A percentile compares a stretch with the other conserved stretches of the same genome.
Conservation (phyloP, 2,888 invertebrate species). For the Folsomia candida region DNA sequence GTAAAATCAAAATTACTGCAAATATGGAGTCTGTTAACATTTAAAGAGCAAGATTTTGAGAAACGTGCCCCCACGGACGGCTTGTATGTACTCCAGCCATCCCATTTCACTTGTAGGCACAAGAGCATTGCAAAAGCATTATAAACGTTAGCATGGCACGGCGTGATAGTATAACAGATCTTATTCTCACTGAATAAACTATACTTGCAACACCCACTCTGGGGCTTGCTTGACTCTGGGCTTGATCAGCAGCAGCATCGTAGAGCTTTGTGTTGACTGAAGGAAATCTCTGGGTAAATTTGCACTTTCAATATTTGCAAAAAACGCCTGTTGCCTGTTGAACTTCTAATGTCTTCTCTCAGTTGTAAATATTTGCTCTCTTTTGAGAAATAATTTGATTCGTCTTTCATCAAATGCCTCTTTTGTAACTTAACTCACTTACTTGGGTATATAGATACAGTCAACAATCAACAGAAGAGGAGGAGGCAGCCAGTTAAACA, state of each 20-base stretch:
- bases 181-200: not conserved
- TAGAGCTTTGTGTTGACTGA: conserved; percentile 35
- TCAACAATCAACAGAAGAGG: conserved; percentile 1
- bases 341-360: conserved; percentile 33
- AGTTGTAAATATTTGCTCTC: conserved; percentile 20
- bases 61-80: no score
- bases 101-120: not conserved
- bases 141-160: no score
- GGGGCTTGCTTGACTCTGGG: not conserved
- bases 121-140: no score
- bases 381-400: conserved; percentile 22
- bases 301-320: conserved; percentile 46
- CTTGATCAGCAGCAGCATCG: not conserved
- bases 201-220: not conserved
- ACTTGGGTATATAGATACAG: not conserved
- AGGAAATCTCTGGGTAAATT: conserved; percentile 45
- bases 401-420: conserved; percentile 14
- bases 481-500: not conserved
- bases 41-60: no score
- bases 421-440: conserved; percentile 7
- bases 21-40: no score
- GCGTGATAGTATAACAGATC: no score
- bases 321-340: conserved; percentile 47
- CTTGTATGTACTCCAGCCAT: not conserved
- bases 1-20: no score